phyloP scores from a whole-genome alignment of 2,113 vertebrate genomes.

The Triplophysa rosa region DNA sequence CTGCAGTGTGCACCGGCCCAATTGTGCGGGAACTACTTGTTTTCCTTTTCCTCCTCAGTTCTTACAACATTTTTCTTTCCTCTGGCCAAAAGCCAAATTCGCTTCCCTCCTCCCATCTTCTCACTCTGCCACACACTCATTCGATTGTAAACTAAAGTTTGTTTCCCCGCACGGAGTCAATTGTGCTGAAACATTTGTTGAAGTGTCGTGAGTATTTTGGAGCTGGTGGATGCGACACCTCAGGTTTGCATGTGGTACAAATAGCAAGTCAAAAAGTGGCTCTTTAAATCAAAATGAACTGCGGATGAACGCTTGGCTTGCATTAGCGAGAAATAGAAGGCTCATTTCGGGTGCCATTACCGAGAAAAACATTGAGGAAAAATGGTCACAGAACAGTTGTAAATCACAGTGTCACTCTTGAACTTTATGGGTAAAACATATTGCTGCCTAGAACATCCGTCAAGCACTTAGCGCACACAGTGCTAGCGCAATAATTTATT shows the following conservation, averaged over 20 bases:
- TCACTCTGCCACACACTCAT: not conserved
- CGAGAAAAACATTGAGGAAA: not conserved
- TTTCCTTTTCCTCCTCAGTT: slow-evolving; percentile 19
- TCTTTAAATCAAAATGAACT: not conserved
- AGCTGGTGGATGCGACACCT: not conserved
- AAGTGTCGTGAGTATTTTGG: not conserved
- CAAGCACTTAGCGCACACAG: slow-evolving; percentile 18
- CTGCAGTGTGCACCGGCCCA: slow-evolving; percentile 27
- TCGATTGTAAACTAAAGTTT: not conserved
- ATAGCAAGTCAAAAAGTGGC: not conserved
- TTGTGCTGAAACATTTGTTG: not conserved
- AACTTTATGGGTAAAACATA: slow-evolving; percentile 24
- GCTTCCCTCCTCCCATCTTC: not conserved
- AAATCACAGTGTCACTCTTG: slow-evolving; percentile 27
- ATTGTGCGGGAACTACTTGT: slow-evolving; percentile 22
- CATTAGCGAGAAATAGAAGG: slow-evolving; percentile 1
- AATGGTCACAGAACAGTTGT: not conserved
- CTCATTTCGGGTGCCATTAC: not conserved
- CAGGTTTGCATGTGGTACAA: not conserved
- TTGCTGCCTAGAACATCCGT: slow-evolving; percentile 5
- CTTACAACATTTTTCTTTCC: not conserved
- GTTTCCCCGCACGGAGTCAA: not conserved
- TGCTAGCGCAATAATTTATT: slow-evolving; percentile 30
- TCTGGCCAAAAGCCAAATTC: not conserved
- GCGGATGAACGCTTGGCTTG: not conserved